Percentiles rank a stretch among this genome's conserved stretches.
phyloP scores from a whole-genome alignment of 2,888 invertebrate species.

The Polymixis flavicincta region DNA sequence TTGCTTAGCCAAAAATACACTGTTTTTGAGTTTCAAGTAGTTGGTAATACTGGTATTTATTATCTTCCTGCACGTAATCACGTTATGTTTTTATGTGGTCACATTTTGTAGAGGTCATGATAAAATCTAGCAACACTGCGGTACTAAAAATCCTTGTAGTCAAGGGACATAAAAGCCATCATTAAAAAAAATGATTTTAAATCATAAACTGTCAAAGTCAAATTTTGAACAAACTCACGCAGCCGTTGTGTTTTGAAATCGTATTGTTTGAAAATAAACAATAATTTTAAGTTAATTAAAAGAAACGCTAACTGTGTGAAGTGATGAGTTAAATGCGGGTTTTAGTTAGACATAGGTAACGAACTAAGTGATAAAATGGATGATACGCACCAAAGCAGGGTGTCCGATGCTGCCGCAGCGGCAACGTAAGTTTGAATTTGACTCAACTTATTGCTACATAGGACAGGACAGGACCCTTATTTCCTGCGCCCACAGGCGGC shows the following conservation, averaged over 20 bases:
- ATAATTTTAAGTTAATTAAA: constrained; percentile 15
- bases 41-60: not conserved
- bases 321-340: constrained; percentile 40
- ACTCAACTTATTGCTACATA: not conserved
- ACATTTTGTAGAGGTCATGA: not conserved
- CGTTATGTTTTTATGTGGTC: not conserved
- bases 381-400: constrained; percentile 76
- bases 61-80: too few species aligned
- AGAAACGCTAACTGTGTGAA: constrained; percentile 8
- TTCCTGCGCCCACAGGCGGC: not conserved
- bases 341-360: constrained; percentile 21
- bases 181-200: constrained; percentile 24
- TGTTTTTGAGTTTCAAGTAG: not conserved
- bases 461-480: not conserved
- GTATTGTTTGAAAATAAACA: constrained; percentile 53
- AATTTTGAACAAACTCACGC: constrained; percentile 56
- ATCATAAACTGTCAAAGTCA: constrained; percentile 56
- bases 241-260: constrained; percentile 62
- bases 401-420: constrained; percentile 71
- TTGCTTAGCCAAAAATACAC: not conserved
- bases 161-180: not conserved
- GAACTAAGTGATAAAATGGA: constrained; percentile 76
- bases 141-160: constrained; percentile 10
- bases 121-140: not conserved
- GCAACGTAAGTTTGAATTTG: constrained; percentile 79